A percentile compares a stretch with the other conserved stretches of the same genome.
These are phyloP conservation scores for Melitaea cinxia DNA, from an alignment of 1,140 invertebrate species.

Conservation along the genomic window DNA sequence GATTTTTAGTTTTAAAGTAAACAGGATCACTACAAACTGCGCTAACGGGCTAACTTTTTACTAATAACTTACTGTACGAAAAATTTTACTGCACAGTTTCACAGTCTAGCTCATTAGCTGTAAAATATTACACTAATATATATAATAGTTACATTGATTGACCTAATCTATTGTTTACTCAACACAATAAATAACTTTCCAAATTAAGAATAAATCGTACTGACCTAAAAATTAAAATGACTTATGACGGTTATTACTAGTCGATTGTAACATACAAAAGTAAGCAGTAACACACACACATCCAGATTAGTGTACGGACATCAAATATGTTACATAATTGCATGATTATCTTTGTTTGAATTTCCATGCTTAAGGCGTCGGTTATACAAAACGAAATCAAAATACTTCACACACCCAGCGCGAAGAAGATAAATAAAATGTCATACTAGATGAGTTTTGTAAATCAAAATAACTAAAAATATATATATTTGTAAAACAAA, in stretches of 20 bases:
- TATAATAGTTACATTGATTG: neutral
- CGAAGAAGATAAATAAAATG: too few species aligned
- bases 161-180: neutral
- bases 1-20: too few species aligned
- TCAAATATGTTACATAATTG: constrained; percentile 17
- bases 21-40: too few species aligned
- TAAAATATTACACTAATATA: too few species aligned
- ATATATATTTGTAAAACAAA: too few species aligned
- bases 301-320: neutral
- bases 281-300: neutral
- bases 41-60: too few species aligned
- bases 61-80: too few species aligned
- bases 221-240: constrained; percentile 6
- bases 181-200: neutral
- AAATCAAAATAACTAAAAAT: too few species aligned
- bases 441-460: too few species aligned
- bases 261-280: neutral
- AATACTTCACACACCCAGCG: constrained; percentile 18
- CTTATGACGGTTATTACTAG: neutral
- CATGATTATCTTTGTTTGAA: constrained; percentile 25
- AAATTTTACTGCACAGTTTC: too few species aligned
- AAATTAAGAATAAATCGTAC: neutral
- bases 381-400: constrained; percentile 21
- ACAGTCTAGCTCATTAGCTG: too few species aligned
- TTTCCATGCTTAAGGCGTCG: constrained; percentile 25